Evolutionary conservation across 2,797 vertebrate species (phyloP).

Genomic region (Loriculus beryllinus): DNA sequence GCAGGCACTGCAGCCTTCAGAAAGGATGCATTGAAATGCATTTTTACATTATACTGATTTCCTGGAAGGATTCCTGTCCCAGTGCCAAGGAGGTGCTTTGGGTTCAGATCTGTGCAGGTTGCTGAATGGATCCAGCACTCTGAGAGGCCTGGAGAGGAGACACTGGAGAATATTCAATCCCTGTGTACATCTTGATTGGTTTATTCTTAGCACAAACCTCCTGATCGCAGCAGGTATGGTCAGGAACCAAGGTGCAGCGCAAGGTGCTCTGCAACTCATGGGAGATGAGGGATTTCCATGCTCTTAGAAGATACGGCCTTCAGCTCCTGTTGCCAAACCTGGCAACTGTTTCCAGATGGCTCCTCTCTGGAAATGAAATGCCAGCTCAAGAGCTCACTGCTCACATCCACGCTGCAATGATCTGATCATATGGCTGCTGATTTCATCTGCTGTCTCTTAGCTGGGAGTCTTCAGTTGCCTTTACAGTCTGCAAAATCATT

Average conservation of each 20-base stretch:
- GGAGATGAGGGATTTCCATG: not conserved
- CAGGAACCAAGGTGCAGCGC: not conserved
- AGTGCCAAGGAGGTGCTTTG: not conserved
- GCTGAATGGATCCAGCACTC: not conserved
- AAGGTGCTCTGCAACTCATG: rapidly evolving
- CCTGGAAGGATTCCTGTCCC: not conserved
- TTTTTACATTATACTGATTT: not conserved
- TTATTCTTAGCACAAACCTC: not conserved
- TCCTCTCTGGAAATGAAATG: not conserved
- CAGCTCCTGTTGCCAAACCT: not conserved
- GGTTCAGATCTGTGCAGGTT: not conserved
- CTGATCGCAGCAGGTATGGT: not conserved
- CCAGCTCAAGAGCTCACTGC: not conserved
- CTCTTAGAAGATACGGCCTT: rapidly evolving
- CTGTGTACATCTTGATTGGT: rapidly evolving
- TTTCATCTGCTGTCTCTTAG: not conserved
- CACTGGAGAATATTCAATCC: not conserved
- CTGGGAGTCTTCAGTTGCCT: not conserved
- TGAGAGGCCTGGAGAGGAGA: not conserved
- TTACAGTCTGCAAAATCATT: not conserved
- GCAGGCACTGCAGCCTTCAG: not conserved
- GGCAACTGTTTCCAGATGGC: not conserved
- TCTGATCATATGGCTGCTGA: not conserved
- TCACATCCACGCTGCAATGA: rapidly evolving
- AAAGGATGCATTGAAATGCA: not conserved